phyloP scores from a whole-genome alignment of 1,140 invertebrate genomes.

The Meloidogyne chitwoodi region DNA sequence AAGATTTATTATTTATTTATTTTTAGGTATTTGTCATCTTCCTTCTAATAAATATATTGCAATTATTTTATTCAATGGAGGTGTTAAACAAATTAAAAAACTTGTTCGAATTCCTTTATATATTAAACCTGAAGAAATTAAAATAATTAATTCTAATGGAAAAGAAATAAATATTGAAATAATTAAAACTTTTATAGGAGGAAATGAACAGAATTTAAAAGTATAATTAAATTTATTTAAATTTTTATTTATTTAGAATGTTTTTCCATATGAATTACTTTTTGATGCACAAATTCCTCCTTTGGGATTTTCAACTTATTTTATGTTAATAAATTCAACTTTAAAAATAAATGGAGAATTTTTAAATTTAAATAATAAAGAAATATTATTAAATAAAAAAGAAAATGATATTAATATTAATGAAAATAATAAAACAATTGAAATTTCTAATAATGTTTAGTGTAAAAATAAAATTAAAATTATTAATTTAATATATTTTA shows the following conservation, averaged over 20 bases:
- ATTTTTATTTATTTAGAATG: not conserved
- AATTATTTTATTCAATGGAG: not conserved
- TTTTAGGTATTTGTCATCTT: not conserved
- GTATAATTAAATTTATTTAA: not conserved
- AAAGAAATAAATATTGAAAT: not conserved
- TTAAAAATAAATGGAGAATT: not conserved
- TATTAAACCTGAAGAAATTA: not conserved
- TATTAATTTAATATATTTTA: not conserved
- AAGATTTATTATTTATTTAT: too few relatives aligned
- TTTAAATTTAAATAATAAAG: not conserved
- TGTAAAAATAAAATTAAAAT: not conserved
- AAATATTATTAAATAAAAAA: not conserved
- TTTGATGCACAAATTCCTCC: slow-evolving; percentile 13
- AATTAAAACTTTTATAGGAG: not conserved
- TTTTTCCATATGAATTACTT: slow-evolving; percentile 20
- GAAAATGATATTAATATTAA: not conserved
- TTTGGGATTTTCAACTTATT: slow-evolving; percentile 27
- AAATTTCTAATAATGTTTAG: not conserved
- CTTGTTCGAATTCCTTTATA: not conserved
- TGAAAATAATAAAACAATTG: not conserved
- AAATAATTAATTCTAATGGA: not conserved
- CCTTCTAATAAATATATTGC: not conserved
- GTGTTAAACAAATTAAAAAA: not conserved
- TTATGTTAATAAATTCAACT: slow-evolving; percentile 5
- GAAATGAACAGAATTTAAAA: not conserved